phyloP scores from a whole-genome alignment of 1,140 invertebrate genomes.

The Aphelenchoides fujianensis region DNA sequence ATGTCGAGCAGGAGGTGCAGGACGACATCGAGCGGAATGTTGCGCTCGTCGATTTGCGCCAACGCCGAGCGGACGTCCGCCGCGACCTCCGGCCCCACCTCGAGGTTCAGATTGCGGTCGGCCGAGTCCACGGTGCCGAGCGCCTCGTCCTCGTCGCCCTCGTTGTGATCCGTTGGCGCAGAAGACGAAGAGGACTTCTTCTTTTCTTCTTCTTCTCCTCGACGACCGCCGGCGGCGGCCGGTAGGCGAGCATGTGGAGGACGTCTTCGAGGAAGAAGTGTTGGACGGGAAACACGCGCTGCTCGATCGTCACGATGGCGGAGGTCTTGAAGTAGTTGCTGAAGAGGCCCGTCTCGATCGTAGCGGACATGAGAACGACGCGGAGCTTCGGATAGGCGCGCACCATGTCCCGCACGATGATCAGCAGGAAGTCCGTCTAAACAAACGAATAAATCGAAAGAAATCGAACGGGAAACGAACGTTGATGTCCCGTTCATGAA shows the following conservation, averaged over 20 bases:
- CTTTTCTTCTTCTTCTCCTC: slow-evolving; percentile 17
- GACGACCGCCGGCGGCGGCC: neutral
- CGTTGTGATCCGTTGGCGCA: neutral
- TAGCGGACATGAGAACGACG: slow-evolving; percentile 66
- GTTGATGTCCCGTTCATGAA: slow-evolving; percentile 72
- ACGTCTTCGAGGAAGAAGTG: slow-evolving; percentile 8
- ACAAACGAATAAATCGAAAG: slow-evolving; percentile 37
- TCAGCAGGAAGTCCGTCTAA: slow-evolving; percentile 67
- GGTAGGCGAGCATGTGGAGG: neutral
- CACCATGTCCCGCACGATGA: slow-evolving; percentile 66
- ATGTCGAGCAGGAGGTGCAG: slow-evolving; percentile 48
- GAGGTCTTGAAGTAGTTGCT: slow-evolving; percentile 64
- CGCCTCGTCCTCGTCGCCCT: neutral
- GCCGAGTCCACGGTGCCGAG: neutral
- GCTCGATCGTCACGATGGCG: slow-evolving; percentile 64
- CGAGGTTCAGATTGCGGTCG: neutral
- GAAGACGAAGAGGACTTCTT: neutral
- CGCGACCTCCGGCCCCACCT: neutral
- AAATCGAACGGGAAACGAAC: slow-evolving; percentile 70
- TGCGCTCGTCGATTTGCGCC: slow-evolving; percentile 38
- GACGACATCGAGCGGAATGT: slow-evolving; percentile 57
- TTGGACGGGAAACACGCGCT: slow-evolving; percentile 64
- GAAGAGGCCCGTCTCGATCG: slow-evolving; percentile 65
- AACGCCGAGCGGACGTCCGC: neutral
- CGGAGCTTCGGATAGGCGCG: slow-evolving; percentile 63